Conservation (phyloP, 1,140 invertebrate species). For the Zaprionus ornatus region DNA sequence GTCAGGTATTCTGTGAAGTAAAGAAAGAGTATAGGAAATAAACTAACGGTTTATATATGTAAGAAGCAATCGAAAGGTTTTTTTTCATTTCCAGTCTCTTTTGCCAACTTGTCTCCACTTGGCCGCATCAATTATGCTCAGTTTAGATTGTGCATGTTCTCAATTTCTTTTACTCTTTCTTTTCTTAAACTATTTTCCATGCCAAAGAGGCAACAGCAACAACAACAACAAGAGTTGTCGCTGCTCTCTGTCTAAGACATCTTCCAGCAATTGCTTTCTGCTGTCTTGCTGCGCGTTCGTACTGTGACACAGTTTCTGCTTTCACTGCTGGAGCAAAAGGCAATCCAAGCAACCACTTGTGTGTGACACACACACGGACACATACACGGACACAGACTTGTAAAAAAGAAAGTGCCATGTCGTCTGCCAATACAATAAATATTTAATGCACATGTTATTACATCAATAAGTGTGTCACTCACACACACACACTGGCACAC, state of each 20-base stretch:
- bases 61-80: neutral
- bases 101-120: neutral
- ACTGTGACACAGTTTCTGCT: constrained; percentile 32
- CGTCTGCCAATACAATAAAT: constrained; percentile 81
- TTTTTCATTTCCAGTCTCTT: neutral
- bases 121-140: constrained; percentile 3
- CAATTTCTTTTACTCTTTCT: neutral
- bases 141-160: neutral
- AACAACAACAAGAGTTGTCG: neutral
- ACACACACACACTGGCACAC: constrained; percentile 27
- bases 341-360: constrained; percentile 38
- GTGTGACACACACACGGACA: neutral
- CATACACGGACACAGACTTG: neutral
- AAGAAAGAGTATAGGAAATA: neutral
- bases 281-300: too few relatives aligned
- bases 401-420: constrained; percentile 71
- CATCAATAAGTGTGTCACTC: constrained; percentile 80
- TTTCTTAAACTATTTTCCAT: neutral
- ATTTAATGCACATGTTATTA: constrained; percentile 82
- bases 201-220: neutral
- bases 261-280: neutral
- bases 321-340: constrained; percentile 15
- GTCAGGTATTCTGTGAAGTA: too few relatives aligned
- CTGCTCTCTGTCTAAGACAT: neutral
- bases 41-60: neutral